Conservation (phyloP, 2,797 vertebrate species). For the Ctenopoma kingsleyae region DNA sequence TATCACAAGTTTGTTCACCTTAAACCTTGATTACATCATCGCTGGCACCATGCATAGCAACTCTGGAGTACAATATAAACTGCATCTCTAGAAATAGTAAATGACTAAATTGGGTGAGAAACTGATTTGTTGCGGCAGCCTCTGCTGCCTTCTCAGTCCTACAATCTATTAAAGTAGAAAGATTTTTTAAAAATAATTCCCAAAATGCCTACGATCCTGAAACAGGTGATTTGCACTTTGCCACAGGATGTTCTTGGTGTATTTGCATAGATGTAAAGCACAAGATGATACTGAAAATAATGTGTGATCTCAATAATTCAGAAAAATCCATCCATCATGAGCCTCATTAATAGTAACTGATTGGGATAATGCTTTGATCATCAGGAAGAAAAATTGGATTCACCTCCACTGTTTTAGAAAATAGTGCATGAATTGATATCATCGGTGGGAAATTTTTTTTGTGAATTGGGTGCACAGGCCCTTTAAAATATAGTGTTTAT, state of each 20-base stretch:
- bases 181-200: constrained; percentile 6
- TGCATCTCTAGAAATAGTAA: constrained; percentile 15
- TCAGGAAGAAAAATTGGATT: background rate
- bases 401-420: background rate
- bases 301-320: background rate
- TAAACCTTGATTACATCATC: constrained; percentile 27
- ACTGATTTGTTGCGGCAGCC: constrained; percentile 19
- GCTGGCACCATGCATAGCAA: background rate
- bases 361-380: background rate
- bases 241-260: constrained; percentile 26
- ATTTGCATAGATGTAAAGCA: constrained; percentile 24
- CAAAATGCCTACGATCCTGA: constrained; percentile 28
- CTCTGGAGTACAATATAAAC: constrained; percentile 12
- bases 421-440: background rate
- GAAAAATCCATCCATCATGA: background rate
- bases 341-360: background rate
- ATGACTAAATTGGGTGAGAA: constrained; percentile 12
- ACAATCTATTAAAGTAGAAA: constrained; percentile 25
- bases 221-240: constrained; percentile 46
- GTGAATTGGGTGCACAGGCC: constrained; percentile 11
- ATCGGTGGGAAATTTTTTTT: constrained; percentile 2
- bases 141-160: constrained; percentile 18
- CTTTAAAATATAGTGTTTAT: constrained; percentile 53
- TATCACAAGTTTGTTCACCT: background rate
- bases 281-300: constrained; percentile 13